Evolutionary conservation across 2,113 vertebrate species (phyloP), one percentile per base, ranked within the genome.

Genomic region (Oenanthe oenanthe): DNA sequence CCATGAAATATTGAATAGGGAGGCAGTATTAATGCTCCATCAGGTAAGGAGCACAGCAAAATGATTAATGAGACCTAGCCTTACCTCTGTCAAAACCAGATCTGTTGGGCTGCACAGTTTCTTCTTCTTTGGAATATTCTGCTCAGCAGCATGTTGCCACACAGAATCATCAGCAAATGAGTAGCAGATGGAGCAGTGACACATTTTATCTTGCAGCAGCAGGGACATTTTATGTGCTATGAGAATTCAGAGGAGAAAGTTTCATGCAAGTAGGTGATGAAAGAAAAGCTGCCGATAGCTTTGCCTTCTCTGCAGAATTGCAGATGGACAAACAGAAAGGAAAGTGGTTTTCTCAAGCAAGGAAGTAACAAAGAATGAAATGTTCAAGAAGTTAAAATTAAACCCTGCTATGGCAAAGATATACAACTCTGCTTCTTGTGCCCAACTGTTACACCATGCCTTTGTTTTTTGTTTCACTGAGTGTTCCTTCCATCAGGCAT

Each of bases 161-260:
- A 88, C 63, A 92, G 96, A 56, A 89, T 89, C 60, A 92, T 79
- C 74, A 75, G 95, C 84, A 85, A 97, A 95, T 74, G 88, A 95
- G 91, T 67, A 97, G 92, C 97, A 98, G 96, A 97, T 97, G 97
- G 97, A 96, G 87, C 61, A 93, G 70, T 95, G 96, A 96, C 92
- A 96, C 51, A 92, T 93, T 97, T 95, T 96, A 92, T 95, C 79
- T 95, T 94, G 83, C 92, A 95, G 96, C 82, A 96, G 95, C 91
- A 93, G 95, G 88, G 94, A 96, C 89, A 68, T 71, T 89, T 85
- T 47, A 72, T 92, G 91, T 94, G 92, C 74, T 85, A 79, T 94
- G 86, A 94, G 88, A 75, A 93, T 85, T 89, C 56, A 38, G 80
- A 92, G 76, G 92, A 95, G 61, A 78, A 76, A 77, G 67, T 81